Evolutionary conservation across 2,888 invertebrate genomes (phyloP), one percentile per base, ranked within the genome.

Genomic region (Ditula angustiorana): DNA sequence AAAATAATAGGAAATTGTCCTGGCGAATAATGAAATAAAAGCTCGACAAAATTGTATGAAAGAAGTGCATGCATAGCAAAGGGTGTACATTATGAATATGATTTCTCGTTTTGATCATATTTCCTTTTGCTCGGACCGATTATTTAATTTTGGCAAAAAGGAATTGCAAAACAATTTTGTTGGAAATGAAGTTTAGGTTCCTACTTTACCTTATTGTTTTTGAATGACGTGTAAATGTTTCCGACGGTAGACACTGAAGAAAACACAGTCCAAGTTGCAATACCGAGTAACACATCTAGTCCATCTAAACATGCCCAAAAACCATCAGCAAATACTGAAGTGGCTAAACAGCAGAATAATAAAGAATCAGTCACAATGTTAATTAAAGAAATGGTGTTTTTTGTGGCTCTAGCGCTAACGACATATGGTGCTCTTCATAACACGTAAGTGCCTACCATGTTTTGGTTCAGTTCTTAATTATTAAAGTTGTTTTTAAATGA

Each of bases 401-500:
- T 95, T 75, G 85, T 95, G 69, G 94, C 95, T 60, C 83, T 96
- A 60, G 93, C 94, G 62, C 91, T 96, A 65, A 95, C 95, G 2
- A 94, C 95, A 10, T 95, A 96, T 77, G 96, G 96, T 71, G 95
- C 95, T 49, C 90, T 96, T 52, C 95, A 95, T 73, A 96, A 95
- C 79, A 93, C 95, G 96, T 96, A 93, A 94, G 95, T 93, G 67
- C 44, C 73, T 76, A 71, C 72, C 73, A 44, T 33, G 23, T 57
- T 41, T 24, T 66, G n/a, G 11, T 21, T 28, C 4, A 19, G 7
- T 19, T 41, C 7, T 2, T 11, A 8, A 8, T 56, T 37, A 19
- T 37, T 19, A 53, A 2, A 50, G 13, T 8, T 8, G 44, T 19
- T 37, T 5, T 1, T 52, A 44, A 16, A 19, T 3, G 53, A 35